Evolutionary conservation across 92 coral and sea anemone genomes (phyloP).

Genomic region (Bergia puertoricense): DNA sequence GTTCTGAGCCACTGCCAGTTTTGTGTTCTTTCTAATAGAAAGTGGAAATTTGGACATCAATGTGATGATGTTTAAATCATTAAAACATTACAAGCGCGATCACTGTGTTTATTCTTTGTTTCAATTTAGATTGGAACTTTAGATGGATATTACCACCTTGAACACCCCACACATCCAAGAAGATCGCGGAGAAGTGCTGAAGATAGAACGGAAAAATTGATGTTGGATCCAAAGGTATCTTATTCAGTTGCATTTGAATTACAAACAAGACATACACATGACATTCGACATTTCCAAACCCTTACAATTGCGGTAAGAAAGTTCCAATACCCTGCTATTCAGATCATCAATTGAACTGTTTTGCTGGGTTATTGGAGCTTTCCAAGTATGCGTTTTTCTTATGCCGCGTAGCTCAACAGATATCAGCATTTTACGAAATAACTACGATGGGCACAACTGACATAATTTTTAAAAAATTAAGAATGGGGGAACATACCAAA

Average conservation of each 20-base stretch:
- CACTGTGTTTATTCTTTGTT: background rate
- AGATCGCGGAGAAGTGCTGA: constrained; percentile 91
- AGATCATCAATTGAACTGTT: background rate
- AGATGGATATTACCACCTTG: constrained; percentile 86
- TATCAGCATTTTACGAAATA: too few species aligned
- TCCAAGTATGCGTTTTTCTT: too few species aligned
- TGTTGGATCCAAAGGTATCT: constrained; percentile 68
- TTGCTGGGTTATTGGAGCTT: background rate
- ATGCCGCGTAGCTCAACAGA: too few species aligned
- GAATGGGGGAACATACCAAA: too few species aligned
- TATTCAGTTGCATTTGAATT: background rate
- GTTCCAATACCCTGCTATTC: background rate
- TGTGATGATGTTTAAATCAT: background rate
- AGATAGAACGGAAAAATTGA: constrained; percentile 72
- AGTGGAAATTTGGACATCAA: background rate
- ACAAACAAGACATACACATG: background rate
- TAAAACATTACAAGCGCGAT: background rate
- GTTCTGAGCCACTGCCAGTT: too few species aligned
- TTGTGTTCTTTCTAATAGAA: background rate
- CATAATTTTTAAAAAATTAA: too few species aligned
- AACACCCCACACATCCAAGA: constrained; percentile 85
- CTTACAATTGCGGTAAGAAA: background rate
- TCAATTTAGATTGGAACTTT: constrained; percentile 78
- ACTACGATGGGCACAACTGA: too few species aligned
- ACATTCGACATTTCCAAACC: background rate